Evolutionary conservation across 2,888 invertebrate species (phyloP).

Genomic region (Machimus rusticus): DNA sequence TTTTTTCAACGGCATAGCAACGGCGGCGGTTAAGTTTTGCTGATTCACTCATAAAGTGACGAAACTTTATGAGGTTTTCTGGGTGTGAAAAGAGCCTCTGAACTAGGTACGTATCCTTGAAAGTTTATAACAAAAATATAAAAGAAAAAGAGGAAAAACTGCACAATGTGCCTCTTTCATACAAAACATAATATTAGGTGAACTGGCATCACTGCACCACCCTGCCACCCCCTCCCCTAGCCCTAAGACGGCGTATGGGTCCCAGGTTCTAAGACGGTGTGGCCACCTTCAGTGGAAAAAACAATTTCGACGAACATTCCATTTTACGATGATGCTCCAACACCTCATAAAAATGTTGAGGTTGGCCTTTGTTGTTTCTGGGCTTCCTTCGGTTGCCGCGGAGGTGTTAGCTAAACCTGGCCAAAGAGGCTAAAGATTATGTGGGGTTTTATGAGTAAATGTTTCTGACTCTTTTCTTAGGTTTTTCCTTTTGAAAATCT

Average conservation of each 20-base stretch:
- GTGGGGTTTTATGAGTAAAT: not conserved
- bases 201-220: not conserved
- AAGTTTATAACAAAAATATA: not conserved
- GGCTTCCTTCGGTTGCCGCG: not conserved
- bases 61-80: conserved; percentile 12
- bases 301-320: conserved; percentile 8
- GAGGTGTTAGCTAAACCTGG: not conserved
- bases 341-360: conserved; percentile 13
- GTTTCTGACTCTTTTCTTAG: not conserved
- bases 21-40: not conserved
- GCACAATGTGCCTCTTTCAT: not conserved
- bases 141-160: not conserved
- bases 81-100: not conserved
- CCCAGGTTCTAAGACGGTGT: not conserved
- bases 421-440: not conserved
- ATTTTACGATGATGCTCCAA: conserved; percentile 26
- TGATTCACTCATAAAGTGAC: not conserved
- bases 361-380: not conserved
- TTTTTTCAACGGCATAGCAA: not conserved
- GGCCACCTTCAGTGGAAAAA: not conserved
- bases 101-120: not conserved
- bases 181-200: not conserved
- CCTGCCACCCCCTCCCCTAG: not conserved
- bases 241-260: not conserved
- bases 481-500: not conserved